A percentile compares a stretch with the other conserved stretches of the same genome.
Evolutionary conservation across 2,113 vertebrate genomes (phyloP).

Genomic region (Microtus richardsoni): DNA sequence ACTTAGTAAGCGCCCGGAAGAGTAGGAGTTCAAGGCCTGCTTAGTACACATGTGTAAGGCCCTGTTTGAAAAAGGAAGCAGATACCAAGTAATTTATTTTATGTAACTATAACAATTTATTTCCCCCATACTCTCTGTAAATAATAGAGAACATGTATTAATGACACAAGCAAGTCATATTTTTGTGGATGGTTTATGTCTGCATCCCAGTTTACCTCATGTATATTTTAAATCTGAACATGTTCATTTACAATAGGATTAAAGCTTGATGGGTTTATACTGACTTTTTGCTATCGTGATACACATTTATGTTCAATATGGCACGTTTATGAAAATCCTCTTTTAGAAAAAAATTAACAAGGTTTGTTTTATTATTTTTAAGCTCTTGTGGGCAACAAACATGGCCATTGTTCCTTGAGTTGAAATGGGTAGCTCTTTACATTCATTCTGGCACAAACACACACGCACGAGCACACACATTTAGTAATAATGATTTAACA

Average conservation of each 20-base stretch:
- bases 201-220: neutral
- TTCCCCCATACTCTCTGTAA: neutral
- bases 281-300: neutral
- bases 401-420: neutral
- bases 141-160: neutral
- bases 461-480: too few relatives aligned
- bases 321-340: neutral
- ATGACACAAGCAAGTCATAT: neutral
- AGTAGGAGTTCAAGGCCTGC: neutral
- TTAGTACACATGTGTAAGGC: neutral
- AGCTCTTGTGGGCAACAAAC: neutral
- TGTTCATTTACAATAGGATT: neutral
- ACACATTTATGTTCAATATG: neutral
- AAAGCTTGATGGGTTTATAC: constrained; percentile 7
- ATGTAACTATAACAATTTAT: neutral
- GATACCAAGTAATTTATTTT: neutral
- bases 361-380: neutral
- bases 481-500: neutral
- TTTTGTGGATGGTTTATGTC: neutral
- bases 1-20: too few relatives aligned
- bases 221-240: neutral
- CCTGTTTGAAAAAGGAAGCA: neutral
- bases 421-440: neutral
- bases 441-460: neutral
- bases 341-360: neutral